phyloP scores from a whole-genome alignment of 2,797 vertebrate species.

The Acestrorhynchus altus region DNA sequence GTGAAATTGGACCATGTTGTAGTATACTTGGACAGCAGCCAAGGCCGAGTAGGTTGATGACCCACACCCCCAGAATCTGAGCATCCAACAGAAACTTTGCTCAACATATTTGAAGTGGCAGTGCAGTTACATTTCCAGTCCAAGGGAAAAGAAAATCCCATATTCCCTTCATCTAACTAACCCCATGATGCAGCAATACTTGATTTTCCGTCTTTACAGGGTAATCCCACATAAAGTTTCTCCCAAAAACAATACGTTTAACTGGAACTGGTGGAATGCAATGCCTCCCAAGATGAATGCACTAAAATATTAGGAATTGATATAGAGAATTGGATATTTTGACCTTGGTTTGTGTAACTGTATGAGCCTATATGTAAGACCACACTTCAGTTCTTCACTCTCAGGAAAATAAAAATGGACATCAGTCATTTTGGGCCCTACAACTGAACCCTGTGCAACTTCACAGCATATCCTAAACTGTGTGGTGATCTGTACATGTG shows the following conservation, averaged over 20 bases:
- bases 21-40: conserved; percentile 29
- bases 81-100: conserved; percentile 29
- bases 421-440: too few species aligned
- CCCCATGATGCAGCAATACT: conserved; percentile 9
- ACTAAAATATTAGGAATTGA: too few species aligned
- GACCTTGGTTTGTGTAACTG: too few species aligned
- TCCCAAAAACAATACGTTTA: not conserved
- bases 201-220: not conserved
- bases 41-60: conserved; percentile 19
- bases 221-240: not conserved
- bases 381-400: too few species aligned
- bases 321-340: too few species aligned
- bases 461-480: too few species aligned
- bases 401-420: too few species aligned
- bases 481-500: too few species aligned
- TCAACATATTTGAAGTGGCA: not conserved
- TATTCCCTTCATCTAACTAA: not conserved
- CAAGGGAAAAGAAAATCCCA: not conserved
- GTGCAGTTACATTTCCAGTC: not conserved
- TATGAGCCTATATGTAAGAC: too few species aligned
- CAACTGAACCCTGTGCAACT: too few species aligned
- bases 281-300: too few species aligned
- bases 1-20: conserved; percentile 38
- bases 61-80: conserved; percentile 24
- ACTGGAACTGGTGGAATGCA: not conserved